Base-by-base conservation (phyloP, 2,888 invertebrate genomes). In the Scrobipalpa costella region DNA sequence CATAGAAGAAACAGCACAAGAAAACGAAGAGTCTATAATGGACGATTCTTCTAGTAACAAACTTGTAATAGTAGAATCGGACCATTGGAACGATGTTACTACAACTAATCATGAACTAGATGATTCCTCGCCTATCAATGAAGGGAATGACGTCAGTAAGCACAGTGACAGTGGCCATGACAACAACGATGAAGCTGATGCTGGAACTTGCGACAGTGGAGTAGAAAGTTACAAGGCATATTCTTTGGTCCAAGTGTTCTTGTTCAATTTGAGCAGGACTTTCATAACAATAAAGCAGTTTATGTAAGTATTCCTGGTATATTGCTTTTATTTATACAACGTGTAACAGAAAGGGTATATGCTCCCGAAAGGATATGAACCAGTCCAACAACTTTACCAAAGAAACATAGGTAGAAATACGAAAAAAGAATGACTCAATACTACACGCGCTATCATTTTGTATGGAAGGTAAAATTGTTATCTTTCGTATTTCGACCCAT, bases 261-360 rank as follows among this genome's bases (percentile, higher is more conserved):
- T 85, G 0, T 62, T 38, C 0, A 77, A 84, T 33, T 11, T 86
- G 0, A 77, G 75, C 38, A 38, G 17, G 0, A 68, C 78, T 0
- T 78, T 84, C 7, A 75, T 73, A 19, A 33, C 62, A 0, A 73
- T 83, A 9, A 74, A 76, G 40, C 58, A 64, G 1, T 85, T 84
- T 65, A 72, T 85, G 87, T 87, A 69, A 85, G 87, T 85, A 76
- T 65, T 34, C 17, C 7, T 47, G 50, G 19, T 40, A 59, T 38
- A 13, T 38, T 38, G 38, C n/a, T n/a, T n/a, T n/a, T n/a, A n/a
- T n/a, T n/a, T n/a, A n/a, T n/a, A n/a, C n/a, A n/a, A n/a, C n/a
- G n/a, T n/a, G n/a, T n/a, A n/a, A n/a, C n/a, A n/a, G n/a, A n/a
- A n/a, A n/a, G n/a, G n/a, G n/a, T n/a, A n/a, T n/a, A n/a, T n/a